A percentile compares a stretch with the other conserved stretches of the same genome.
phyloP scores from a whole-genome alignment of 2,113 vertebrate genomes.

The Zosterops japonicus region DNA sequence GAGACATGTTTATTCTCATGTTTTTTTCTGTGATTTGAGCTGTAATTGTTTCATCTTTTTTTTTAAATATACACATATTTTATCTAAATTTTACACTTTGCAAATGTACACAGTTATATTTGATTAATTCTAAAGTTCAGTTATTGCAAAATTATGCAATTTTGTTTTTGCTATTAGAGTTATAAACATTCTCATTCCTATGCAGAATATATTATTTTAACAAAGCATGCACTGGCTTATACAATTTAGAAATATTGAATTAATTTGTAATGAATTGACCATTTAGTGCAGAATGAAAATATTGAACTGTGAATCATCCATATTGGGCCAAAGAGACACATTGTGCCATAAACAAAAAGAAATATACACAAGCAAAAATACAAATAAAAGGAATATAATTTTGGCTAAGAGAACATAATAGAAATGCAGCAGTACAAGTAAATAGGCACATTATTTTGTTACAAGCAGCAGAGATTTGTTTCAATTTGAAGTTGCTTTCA shows the following conservation, averaged over 20 bases:
- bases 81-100: not conserved
- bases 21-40: not conserved
- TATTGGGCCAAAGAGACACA: not conserved
- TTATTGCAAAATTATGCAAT: conserved; percentile 8
- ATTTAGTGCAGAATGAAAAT: conserved; percentile 10
- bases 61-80: not conserved
- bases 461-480: not conserved
- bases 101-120: not conserved
- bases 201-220: not conserved
- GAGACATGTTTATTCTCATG: not conserved
- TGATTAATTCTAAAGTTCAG: not conserved
- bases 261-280: conserved; percentile 19
- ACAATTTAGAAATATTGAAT: conserved; percentile 4
- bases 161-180: not conserved
- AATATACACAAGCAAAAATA: not conserved
- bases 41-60: not conserved
- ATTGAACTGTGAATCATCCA: not conserved
- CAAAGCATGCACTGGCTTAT: not conserved
- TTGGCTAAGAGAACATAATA: not conserved
- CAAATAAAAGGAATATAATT: not conserved
- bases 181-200: not conserved
- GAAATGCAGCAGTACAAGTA: not conserved
- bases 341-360: not conserved
- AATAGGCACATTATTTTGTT: not conserved
- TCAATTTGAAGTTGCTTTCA: not conserved